Evolutionary conservation across 1,140 invertebrate species (phyloP).

Genomic region (Zaprionus taronus): DNA sequence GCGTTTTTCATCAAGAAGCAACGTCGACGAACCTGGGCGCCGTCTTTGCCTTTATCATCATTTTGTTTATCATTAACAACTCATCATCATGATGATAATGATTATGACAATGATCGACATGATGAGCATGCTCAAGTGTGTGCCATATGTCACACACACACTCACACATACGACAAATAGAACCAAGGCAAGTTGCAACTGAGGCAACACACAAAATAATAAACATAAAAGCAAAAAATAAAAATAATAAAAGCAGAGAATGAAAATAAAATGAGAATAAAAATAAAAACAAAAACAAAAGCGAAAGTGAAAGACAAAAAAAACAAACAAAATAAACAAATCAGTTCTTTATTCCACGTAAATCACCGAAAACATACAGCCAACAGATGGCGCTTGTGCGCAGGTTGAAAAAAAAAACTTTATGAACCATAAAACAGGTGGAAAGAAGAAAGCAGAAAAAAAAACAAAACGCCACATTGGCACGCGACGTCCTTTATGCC

Average conservation of each 20-base stretch:
- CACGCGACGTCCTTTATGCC: slow-evolving; percentile 38
- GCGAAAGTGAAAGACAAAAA: slow-evolving; percentile 20
- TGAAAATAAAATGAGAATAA: slow-evolving; percentile 24
- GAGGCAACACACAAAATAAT: slow-evolving; percentile 32
- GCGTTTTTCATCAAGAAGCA: slow-evolving; percentile 48
- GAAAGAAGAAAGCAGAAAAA: slow-evolving; percentile 9
- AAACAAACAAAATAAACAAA: slow-evolving; percentile 33
- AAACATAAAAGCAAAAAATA: slow-evolving; percentile 35
- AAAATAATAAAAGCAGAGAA: slow-evolving; percentile 20
- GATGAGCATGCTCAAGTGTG: slow-evolving; percentile 31
- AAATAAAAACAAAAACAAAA: slow-evolving; percentile 27
- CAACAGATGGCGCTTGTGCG: slow-evolving; percentile 48
- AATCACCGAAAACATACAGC: slow-evolving; percentile 17
- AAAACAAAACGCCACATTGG: slow-evolving; percentile 36
- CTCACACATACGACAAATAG: slow-evolving; percentile 20
- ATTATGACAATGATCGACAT: slow-evolving; percentile 20
- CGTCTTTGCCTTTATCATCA: slow-evolving; percentile 39
- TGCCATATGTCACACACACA: slow-evolving; percentile 41
- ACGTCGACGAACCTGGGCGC: slow-evolving; percentile 2
- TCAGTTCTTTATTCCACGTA: slow-evolving; percentile 31
- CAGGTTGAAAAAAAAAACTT: slow-evolving; percentile 32
- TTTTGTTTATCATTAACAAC: slow-evolving; percentile 58
- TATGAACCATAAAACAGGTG: slow-evolving; percentile 51
- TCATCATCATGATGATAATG: slow-evolving; percentile 36
- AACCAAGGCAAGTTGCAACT: slow-evolving; percentile 9